A percentile compares a stretch with the other conserved stretches of the same genome.
These are phyloP conservation scores for Orestias chungarensis DNA, from an alignment of 2,797 vertebrate species.

Conservation along the genomic window DNA sequence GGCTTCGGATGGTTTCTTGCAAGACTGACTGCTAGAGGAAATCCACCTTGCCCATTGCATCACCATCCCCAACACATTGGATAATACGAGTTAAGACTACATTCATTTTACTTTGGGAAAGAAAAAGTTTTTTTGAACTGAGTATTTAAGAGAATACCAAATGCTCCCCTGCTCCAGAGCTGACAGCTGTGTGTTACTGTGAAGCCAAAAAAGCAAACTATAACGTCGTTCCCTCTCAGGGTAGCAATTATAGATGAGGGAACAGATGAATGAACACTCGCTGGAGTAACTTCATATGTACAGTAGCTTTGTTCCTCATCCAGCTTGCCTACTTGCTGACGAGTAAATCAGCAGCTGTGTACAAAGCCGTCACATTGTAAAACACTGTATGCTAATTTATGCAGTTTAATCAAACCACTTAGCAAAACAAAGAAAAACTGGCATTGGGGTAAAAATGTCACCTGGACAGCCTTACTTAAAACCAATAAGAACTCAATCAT, in stretches of 20 bases:
- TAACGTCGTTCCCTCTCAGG: neutral
- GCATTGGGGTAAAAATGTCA: too few species aligned
- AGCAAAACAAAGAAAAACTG: neutral
- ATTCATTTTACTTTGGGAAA: neutral
- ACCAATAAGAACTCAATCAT: too few species aligned
- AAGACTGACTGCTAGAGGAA: neutral
- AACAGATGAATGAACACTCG: conserved; percentile 2
- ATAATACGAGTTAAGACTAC: neutral
- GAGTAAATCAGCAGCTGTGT: neutral
- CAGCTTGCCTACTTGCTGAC: neutral
- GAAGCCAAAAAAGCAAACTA: neutral
- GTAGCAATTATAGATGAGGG: neutral
- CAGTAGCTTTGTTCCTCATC: conserved; percentile 2
- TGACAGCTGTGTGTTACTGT: neutral
- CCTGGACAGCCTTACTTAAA: neutral
- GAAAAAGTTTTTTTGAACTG: neutral
- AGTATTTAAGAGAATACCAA: neutral
- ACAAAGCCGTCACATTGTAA: neutral
- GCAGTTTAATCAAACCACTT: neutral
- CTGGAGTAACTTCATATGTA: neutral
- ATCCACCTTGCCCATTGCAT: neutral
- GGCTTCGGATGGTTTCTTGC: neutral
- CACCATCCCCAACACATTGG: neutral
- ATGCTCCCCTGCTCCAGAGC: neutral
- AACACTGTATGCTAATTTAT: neutral